A percentile compares a stretch with the other conserved stretches of the same genome.
These are phyloP conservation scores for Rhinolophus sinicus DNA, from an alignment of 2,113 vertebrate genomes.

Conservation along the genomic window DNA sequence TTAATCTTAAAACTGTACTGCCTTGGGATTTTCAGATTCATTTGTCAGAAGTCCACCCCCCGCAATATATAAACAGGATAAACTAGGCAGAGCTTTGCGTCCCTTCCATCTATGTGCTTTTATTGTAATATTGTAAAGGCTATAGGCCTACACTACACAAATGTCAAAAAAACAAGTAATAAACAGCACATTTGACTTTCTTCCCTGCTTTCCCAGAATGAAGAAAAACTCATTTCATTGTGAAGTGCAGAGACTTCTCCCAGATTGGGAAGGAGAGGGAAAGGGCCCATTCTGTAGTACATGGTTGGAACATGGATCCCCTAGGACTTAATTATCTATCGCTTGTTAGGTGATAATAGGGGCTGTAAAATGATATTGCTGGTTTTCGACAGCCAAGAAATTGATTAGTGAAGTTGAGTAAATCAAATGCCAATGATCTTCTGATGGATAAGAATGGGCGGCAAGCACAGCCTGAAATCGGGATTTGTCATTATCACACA, in stretches of 20 bases:
- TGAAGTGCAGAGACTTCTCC: constrained; percentile 15
- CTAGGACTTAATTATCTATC: constrained; percentile 83
- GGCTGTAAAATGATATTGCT: constrained; percentile 76
- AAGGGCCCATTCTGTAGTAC: constrained; percentile 5
- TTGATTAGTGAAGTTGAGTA: constrained; percentile 77
- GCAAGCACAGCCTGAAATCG: background rate
- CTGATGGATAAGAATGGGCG: background rate
- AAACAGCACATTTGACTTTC: background rate
- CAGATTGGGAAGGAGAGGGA: background rate
- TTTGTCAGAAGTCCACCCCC: background rate
- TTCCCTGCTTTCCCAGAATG: background rate
- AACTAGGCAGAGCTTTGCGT: background rate
- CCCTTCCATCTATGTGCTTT: background rate
- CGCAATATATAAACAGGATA: background rate
- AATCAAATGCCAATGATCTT: constrained; percentile 55
- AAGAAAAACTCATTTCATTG: background rate
- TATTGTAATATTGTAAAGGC: background rate
- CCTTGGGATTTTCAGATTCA: background rate
- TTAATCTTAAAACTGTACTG: background rate
- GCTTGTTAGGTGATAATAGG: constrained; percentile 78
- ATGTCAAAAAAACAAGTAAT: background rate
- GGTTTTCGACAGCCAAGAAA: constrained; percentile 67
- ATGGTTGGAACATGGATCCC: constrained; percentile 72
- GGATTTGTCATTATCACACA: background rate
- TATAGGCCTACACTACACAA: background rate